Evolutionary conservation across 2,797 vertebrate species (phyloP).

Genomic region (Meriones psammophilus): DNA sequence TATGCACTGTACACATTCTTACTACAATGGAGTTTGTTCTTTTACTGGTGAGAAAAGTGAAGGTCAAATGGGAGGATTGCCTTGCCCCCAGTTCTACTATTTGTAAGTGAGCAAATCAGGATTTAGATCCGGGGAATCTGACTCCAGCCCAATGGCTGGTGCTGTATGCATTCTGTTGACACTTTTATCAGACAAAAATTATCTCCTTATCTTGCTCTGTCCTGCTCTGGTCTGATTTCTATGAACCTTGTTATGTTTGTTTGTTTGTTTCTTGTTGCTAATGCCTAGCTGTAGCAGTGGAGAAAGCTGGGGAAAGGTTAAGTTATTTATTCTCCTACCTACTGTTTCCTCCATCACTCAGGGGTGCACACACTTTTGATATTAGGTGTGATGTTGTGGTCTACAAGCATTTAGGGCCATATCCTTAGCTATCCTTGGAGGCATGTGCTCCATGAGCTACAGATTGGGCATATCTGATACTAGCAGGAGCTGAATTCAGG

Average conservation of each 20-base stretch:
- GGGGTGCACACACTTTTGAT: background rate
- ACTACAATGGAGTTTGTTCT: background rate
- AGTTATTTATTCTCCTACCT: background rate
- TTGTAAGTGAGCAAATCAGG: background rate
- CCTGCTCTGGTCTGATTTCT: background rate
- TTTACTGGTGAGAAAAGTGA: background rate
- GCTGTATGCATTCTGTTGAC: background rate
- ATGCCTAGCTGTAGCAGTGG: background rate
- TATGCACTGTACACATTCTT: background rate
- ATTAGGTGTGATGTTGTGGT: background rate
- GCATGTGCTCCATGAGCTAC: background rate
- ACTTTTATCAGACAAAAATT: accelerated
- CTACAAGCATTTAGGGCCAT: background rate
- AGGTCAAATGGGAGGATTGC: background rate
- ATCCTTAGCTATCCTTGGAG: background rate
- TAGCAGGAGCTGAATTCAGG: background rate
- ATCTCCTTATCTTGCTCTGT: background rate
- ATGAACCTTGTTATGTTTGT: background rate
- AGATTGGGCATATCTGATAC: background rate
- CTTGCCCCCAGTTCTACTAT: accelerated
- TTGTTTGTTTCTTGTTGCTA: background rate
- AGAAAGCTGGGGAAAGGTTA: background rate
- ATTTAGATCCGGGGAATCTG: background rate
- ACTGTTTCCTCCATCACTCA: background rate
- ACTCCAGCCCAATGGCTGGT: background rate